A percentile compares a stretch with the other conserved stretches of the same genome.
These are phyloP conservation scores for Riptortus pedestris DNA, from an alignment of 1,140 invertebrate genomes.

Conservation along the genomic window DNA sequence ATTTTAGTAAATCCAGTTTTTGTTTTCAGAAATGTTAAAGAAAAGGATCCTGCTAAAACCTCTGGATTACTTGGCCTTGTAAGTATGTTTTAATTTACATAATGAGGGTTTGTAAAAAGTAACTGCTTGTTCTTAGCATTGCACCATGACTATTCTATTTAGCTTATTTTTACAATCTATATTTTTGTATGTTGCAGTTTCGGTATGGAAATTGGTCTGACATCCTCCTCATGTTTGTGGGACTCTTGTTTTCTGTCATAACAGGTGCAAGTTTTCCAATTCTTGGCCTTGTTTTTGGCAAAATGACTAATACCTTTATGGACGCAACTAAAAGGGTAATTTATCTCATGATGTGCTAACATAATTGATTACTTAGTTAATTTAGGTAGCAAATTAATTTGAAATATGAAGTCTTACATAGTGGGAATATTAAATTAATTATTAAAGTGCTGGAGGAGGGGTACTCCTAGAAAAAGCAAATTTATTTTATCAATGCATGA, in stretches of 20 bases:
- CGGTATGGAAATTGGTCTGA: slow-evolving; percentile 47
- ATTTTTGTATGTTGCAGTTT: slow-evolving; percentile 40
- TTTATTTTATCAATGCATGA: no score
- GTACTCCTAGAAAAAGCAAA: no score
- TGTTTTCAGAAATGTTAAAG: no score
- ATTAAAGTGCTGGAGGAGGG: slow-evolving; percentile 33
- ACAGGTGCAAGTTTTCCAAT: slow-evolving; percentile 52
- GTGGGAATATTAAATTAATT: slow-evolving; percentile 32
- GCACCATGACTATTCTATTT: not conserved
- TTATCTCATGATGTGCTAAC: slow-evolving; percentile 12
- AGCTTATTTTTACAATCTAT: not conserved
- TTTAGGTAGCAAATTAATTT: no score
- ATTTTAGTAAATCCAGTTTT: no score
- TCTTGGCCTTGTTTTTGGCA: slow-evolving; percentile 58
- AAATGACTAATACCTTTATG: slow-evolving; percentile 41
- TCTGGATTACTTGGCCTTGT: no score
- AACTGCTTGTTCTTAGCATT: no score
- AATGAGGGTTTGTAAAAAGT: no score
- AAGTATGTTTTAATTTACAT: no score
- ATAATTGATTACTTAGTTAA: no score
- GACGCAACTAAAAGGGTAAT: not conserved
- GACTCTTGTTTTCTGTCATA: slow-evolving; percentile 45
- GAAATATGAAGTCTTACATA: no score
- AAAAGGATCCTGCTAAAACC: no score
- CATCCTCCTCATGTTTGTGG: slow-evolving; percentile 47